Base-by-base conservation (phyloP, 1,140 invertebrate genomes). In the Pogonomyrmex californicus region DNA sequence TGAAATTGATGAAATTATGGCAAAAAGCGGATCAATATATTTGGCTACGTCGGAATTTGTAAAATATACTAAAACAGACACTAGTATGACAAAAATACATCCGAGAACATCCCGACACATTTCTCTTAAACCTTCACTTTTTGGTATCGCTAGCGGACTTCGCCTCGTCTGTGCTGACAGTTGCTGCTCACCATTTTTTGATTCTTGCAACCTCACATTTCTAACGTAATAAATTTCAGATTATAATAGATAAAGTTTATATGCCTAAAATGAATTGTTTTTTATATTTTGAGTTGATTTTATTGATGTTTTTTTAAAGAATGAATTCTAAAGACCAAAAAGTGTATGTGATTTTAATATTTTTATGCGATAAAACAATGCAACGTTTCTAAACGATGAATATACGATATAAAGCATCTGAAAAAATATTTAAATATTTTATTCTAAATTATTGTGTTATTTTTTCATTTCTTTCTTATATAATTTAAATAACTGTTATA, bases 21-120 rank as follows among this genome's bases (percentile, higher is more conserved):
- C 96, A 33, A 98, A 91, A 17, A 96, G 92, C 0, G 97, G 97
- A 96, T 98, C 97, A n/a, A 97, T 95, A 83, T 96, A 98, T 93
- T 97, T 97, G 0, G 97, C 96, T 14, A 96, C 93, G 14, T 96
- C 86, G 41, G 95, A 93, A 70, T 97, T 96, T 0, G 96, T 96
- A 85, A 97, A 96, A 87, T 97, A 96, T 0, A 98, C 96, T 17
- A 97, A 93, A 1, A 96, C 91, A 0, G 97, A 96, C 88, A 96
- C 97, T 0, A 97, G 89, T 17, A 98, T 97, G 0, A 98, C 97
- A 56, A 97, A 95, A 30, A 97, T 81, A 79, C 97, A 97, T 41
- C 97, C 96, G 47, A 96, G 95, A 73, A 97, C 93, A 92, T 97
- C 97, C n/a, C 97, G 95, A 56, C 96, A 95, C 91, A 97, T 96